Percentiles rank a stretch among this genome's conserved stretches.
Evolutionary conservation across 1,140 invertebrate species (phyloP).

Genomic region (Camponotus pennsylvanicus): DNA sequence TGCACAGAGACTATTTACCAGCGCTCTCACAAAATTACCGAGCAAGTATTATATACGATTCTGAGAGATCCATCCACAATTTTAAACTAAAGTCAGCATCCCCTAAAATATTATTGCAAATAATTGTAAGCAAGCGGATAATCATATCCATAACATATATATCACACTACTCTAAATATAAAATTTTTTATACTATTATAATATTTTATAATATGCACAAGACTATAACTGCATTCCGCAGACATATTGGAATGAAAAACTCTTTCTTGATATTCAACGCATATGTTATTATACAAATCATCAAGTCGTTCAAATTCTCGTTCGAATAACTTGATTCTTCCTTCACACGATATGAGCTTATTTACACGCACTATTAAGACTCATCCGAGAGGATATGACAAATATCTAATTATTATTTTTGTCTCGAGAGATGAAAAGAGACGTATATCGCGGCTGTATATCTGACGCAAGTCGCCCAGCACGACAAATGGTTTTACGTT

Average conservation of each 20-base stretch:
- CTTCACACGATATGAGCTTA: not conserved
- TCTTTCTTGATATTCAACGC: not conserved
- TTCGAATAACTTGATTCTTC: not conserved
- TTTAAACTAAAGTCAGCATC: constrained; percentile 66
- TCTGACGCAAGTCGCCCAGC: not conserved
- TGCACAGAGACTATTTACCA: constrained; percentile 72
- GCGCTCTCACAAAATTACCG: constrained; percentile 74
- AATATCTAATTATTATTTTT: constrained; percentile 38
- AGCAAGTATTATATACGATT: constrained; percentile 68
- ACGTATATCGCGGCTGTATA: not conserved
- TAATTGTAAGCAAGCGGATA: constrained; percentile 61
- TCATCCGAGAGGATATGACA: not conserved
- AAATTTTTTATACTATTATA: not conserved
- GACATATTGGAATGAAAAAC: not conserved
- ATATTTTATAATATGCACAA: not conserved
- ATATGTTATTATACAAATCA: not conserved
- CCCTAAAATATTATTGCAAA: constrained; percentile 47
- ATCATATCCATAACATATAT: constrained; percentile 17
- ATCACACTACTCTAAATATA: not conserved
- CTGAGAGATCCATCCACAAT: constrained; percentile 61
- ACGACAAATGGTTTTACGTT: constrained; percentile 43
- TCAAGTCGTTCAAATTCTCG: not conserved
- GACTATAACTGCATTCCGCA: not conserved
- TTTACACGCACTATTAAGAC: not conserved
- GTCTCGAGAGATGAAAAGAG: not conserved